Percentiles rank a stretch among this genome's conserved stretches.
Evolutionary conservation across 1,140 invertebrate species (phyloP).

Genomic region (Diabrotica undecimpunctata): DNA sequence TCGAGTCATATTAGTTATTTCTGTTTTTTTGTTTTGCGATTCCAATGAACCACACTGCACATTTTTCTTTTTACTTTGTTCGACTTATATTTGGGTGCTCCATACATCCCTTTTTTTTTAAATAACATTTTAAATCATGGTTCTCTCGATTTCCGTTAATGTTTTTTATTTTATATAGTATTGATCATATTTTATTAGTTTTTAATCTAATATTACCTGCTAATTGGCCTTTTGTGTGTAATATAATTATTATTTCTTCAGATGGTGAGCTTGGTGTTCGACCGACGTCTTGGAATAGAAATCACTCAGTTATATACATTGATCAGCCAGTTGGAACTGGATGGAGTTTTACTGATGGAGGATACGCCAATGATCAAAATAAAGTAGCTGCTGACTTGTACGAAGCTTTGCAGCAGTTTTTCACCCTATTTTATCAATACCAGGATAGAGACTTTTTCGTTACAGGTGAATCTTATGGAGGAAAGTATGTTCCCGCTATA

Average conservation of each 20-base stretch:
- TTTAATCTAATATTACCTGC: too few relatives aligned
- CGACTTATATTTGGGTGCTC: too few relatives aligned
- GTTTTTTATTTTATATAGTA: too few relatives aligned
- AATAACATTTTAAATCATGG: too few relatives aligned
- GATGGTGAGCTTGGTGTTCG: constrained; percentile 13
- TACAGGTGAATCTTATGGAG: constrained; percentile 82
- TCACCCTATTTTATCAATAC: constrained; percentile 65
- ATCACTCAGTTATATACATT: constrained; percentile 73
- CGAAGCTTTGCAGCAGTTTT: constrained; percentile 64
- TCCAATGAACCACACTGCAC: too few relatives aligned
- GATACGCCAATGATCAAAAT: constrained; percentile 61
- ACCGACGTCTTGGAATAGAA: constrained; percentile 65
- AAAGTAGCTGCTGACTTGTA: constrained; percentile 63
- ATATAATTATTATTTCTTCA: background rate
- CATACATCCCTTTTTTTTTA: too few relatives aligned
- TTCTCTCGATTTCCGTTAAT: too few relatives aligned
- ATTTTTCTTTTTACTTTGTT: too few relatives aligned
- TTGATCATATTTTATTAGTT: too few relatives aligned
- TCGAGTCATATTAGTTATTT: too few relatives aligned
- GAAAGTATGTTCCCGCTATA: constrained; percentile 77
- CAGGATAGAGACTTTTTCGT: constrained; percentile 66
- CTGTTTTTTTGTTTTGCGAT: too few relatives aligned
- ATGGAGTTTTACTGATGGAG: constrained; percentile 66
- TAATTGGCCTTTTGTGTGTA: too few relatives aligned
- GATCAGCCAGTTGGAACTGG: constrained; percentile 83